Evolutionary conservation across 1,140 invertebrate genomes (phyloP).

Genomic region (Drosophila simulans): DNA sequence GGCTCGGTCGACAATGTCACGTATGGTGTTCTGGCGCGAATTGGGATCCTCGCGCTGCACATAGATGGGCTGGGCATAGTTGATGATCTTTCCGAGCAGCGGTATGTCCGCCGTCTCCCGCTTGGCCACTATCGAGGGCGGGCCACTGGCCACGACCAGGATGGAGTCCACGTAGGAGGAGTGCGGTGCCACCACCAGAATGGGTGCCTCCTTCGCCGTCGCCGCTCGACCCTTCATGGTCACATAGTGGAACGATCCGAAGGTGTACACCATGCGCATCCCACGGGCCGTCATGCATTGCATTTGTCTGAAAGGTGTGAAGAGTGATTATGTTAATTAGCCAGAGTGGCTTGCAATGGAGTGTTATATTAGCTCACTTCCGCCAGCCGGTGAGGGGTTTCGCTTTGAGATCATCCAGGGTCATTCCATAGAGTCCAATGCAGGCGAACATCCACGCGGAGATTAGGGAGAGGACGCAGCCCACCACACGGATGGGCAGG

Average conservation of each 20-base stretch:
- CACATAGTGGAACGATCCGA: constrained; percentile 92
- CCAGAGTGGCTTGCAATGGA: too few relatives aligned
- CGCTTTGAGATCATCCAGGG: constrained; percentile 90
- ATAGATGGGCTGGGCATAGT: constrained; percentile 97
- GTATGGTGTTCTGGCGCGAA: constrained; percentile 95
- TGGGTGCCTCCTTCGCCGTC: constrained; percentile 90
- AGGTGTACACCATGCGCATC: constrained; percentile 91
- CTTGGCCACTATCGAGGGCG: constrained; percentile 95
- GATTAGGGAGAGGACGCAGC: constrained; percentile 90
- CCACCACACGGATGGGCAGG: constrained; percentile 90
- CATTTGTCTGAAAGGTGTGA: constrained; percentile 48
- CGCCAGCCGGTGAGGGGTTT: constrained; percentile 93
- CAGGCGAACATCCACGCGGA: constrained; percentile 92
- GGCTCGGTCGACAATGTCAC: constrained; percentile 94
- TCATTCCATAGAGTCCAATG: constrained; percentile 90
- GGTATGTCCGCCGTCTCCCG: constrained; percentile 91
- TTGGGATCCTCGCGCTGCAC: constrained; percentile 96
- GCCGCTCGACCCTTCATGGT: constrained; percentile 89
- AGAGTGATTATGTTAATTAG: neutral
- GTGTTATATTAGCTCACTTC: constrained; percentile 86
- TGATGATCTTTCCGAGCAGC: constrained; percentile 96
- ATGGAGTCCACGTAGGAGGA: constrained; percentile 96
- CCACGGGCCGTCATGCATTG: constrained; percentile 61
- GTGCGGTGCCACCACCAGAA: constrained; percentile 95
- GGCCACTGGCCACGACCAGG: constrained; percentile 91